These are phyloP conservation scores for Heterohyrax brucei DNA, from an alignment of 2,797 vertebrate genomes.

Conservation along the genomic window DNA sequence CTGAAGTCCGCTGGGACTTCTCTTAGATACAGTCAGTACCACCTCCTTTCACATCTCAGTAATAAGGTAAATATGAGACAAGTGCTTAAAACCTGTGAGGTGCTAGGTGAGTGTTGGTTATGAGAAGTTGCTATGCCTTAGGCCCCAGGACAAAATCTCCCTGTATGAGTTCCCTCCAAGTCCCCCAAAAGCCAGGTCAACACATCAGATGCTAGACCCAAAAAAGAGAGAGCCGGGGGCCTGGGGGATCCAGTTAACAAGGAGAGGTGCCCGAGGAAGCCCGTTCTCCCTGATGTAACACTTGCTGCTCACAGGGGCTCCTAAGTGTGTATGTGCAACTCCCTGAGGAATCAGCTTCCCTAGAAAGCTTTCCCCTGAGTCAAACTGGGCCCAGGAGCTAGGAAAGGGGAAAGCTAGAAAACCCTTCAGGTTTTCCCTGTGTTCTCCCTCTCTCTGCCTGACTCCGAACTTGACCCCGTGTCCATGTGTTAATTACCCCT, in stretches of 20 bases:
- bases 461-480: neutral
- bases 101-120: accelerated
- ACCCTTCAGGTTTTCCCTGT: neutral
- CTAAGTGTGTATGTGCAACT: neutral
- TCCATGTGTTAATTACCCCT: neutral
- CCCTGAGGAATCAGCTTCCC: neutral
- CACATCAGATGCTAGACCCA: neutral
- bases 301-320: neutral
- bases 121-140: neutral
- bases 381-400: too few species aligned
- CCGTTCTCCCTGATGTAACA: neutral
- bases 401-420: neutral
- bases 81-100: neutral
- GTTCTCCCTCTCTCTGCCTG: neutral
- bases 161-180: neutral
- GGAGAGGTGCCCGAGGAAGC: neutral
- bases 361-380: neutral
- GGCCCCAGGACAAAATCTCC: neutral
- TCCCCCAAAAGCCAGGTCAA: neutral
- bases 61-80: neutral
- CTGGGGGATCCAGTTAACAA: neutral
- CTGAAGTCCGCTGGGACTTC: neutral
- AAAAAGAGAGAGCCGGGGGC: neutral
- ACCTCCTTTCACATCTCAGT: neutral
- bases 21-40: neutral